Conservation (phyloP, 1,140 invertebrate genomes). For the Lepidurus apus region DNA sequence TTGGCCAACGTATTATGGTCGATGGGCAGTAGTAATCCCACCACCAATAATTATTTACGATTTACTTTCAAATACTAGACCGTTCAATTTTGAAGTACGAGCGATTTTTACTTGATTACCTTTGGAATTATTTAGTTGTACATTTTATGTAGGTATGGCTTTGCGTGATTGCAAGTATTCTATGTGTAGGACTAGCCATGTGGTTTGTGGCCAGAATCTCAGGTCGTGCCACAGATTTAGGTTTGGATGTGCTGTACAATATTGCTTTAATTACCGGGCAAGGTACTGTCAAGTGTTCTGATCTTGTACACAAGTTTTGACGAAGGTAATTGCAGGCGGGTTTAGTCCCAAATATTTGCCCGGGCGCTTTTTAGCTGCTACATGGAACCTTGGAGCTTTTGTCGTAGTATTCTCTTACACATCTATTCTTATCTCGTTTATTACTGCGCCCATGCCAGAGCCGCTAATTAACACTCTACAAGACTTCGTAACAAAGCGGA, state of each 20-base stretch:
- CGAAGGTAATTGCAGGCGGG: neutral
- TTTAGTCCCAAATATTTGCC: neutral
- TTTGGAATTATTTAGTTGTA: neutral
- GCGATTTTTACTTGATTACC: neutral
- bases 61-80: neutral
- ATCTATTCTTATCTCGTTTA: neutral
- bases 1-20: neutral
- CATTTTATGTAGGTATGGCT: neutral
- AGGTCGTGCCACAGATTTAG: neutral
- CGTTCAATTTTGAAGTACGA: neutral
- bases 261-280: neutral
- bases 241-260: neutral
- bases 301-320: neutral
- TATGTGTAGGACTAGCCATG: neutral
- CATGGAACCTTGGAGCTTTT: conserved; percentile 9
- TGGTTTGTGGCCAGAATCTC: neutral
- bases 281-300: neutral
- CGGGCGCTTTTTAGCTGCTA: neutral
- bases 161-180: neutral
- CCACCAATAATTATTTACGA: neutral
- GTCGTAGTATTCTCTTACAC: neutral
- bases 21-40: neutral
- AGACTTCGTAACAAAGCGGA: neutral
- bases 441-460: neutral
- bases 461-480: neutral